phyloP scores from a whole-genome alignment of 2,888 invertebrate species.

The Smittia aterrima region DNA sequence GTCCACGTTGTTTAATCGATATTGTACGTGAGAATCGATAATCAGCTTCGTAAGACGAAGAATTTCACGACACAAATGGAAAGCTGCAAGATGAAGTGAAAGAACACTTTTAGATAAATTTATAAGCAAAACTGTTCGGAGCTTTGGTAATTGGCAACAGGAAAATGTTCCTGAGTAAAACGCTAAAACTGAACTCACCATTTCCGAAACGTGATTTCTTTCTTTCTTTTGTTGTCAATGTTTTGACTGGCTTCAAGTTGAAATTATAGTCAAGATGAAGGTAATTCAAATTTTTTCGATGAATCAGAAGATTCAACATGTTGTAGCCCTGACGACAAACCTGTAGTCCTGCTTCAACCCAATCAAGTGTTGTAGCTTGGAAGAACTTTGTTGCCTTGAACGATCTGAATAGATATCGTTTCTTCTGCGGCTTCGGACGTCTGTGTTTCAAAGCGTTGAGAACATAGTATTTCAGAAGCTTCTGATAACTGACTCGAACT shows the following conservation, averaged over 20 bases:
- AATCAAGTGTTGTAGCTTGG: slow-evolving; percentile 98
- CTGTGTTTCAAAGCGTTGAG: slow-evolving; percentile 96
- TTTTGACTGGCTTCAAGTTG: slow-evolving; percentile 99
- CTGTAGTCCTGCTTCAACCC: slow-evolving; percentile 99
- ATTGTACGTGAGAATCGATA: slow-evolving; percentile 99
- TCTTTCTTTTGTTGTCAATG: slow-evolving; percentile 97
- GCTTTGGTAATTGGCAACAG: too few species aligned
- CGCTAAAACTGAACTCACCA: slow-evolving; percentile 59
- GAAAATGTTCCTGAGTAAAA: too few species aligned
- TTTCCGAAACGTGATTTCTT: slow-evolving; percentile 97
- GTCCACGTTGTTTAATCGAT: slow-evolving; percentile 97
- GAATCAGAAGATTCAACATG: slow-evolving; percentile 98
- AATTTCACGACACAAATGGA: slow-evolving; percentile 98
- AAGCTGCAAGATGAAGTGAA: slow-evolving; percentile 67
- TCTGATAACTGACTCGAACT: slow-evolving; percentile 98
- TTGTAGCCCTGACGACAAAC: slow-evolving; percentile 99
- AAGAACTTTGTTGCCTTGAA: slow-evolving; percentile 99
- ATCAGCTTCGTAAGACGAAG: slow-evolving; percentile 96
- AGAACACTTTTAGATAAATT: neutral
- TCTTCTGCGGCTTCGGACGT: slow-evolving; percentile 98
- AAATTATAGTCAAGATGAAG: slow-evolving; percentile 99
- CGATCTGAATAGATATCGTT: slow-evolving; percentile 95
- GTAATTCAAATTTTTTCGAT: slow-evolving; percentile 98
- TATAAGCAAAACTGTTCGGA: neutral
- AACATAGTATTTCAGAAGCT: slow-evolving; percentile 96